These are phyloP conservation scores for Alviniconcha marisindica DNA, from an alignment of 1,140 invertebrate genomes.

Conservation along the genomic window DNA sequence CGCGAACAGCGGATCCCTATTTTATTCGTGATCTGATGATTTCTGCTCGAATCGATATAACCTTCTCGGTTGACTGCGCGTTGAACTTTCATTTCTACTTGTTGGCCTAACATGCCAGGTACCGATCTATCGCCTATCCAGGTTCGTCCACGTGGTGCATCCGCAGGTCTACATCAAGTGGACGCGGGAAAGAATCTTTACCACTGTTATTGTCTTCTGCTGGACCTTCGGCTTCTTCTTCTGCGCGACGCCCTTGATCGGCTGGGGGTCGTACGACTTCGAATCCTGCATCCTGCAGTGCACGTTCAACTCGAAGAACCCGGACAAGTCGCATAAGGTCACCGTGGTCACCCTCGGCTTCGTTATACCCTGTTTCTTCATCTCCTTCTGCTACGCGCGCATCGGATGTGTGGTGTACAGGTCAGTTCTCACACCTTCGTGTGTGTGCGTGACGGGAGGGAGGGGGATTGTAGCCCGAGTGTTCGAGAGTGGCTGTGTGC, in stretches of 20 bases:
- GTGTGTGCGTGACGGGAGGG: conserved; percentile 6
- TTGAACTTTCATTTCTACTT: too few species aligned
- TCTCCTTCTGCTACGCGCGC: conserved; percentile 66
- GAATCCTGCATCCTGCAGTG: conserved; percentile 63
- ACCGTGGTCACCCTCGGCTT: conserved; percentile 63
- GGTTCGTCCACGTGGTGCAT: conserved; percentile 62
- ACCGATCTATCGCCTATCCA: neutral
- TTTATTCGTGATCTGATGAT: too few species aligned
- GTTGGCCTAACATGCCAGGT: neutral
- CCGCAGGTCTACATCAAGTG: conserved; percentile 57
- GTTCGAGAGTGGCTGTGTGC: neutral
- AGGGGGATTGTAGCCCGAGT: neutral
- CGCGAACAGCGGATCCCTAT: too few species aligned
- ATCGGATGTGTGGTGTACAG: conserved; percentile 64
- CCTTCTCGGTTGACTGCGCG: too few species aligned
- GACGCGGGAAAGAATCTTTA: conserved; percentile 50
- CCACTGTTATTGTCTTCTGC: conserved; percentile 55
- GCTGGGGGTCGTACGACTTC: conserved; percentile 65
- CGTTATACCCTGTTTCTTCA: conserved; percentile 67
- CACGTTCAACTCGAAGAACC: conserved; percentile 56
- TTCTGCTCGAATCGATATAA: too few species aligned
- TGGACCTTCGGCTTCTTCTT: conserved; percentile 64
- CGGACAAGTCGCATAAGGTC: conserved; percentile 64
- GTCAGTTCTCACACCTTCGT: conserved; percentile 28
- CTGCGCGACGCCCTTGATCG: conserved; percentile 56